These are phyloP conservation scores for Tillus elongatus DNA, from an alignment of 2,888 invertebrate species.

Conservation along the genomic window DNA sequence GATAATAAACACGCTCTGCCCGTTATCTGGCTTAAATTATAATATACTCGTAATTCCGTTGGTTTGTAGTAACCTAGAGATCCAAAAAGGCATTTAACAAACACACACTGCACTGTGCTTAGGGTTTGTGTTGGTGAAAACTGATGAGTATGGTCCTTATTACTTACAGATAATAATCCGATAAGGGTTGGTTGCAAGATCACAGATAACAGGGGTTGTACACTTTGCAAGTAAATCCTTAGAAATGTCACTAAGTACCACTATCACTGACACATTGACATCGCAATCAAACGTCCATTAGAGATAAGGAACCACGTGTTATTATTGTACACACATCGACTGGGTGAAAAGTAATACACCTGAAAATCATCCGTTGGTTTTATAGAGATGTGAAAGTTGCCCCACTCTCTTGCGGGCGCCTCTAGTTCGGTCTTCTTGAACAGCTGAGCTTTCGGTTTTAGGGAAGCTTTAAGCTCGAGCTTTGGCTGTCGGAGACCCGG, in stretches of 20 bases:
- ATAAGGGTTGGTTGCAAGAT: too few species aligned
- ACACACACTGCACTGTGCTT: too few species aligned
- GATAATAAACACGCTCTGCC: too few species aligned
- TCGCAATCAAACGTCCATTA: not conserved
- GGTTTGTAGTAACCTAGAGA: too few species aligned
- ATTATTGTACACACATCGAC: slow-evolving; percentile 1
- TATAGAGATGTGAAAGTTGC: slow-evolving; percentile 44
- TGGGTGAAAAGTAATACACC: slow-evolving; percentile 38
- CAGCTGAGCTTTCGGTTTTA: not conserved
- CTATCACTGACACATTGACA: not conserved
- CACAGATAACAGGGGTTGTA: too few species aligned
- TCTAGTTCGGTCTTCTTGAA: not conserved
- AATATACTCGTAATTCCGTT: too few species aligned
- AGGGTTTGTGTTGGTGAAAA: too few species aligned
- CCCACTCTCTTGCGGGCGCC: slow-evolving; percentile 36
- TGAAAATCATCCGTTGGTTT: slow-evolving; percentile 41
- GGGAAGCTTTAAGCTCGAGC: not conserved
- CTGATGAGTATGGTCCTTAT: too few species aligned
- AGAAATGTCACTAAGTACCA: not conserved
- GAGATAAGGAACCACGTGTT: not conserved
- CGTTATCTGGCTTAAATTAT: too few species aligned
- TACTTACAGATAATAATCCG: too few species aligned
- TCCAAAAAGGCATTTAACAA: too few species aligned
- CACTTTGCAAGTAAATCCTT: too few species aligned
- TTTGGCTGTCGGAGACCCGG: slow-evolving; percentile 2